Conservation (phyloP, 1,140 invertebrate species). For the Plutomurus gul region DNA sequence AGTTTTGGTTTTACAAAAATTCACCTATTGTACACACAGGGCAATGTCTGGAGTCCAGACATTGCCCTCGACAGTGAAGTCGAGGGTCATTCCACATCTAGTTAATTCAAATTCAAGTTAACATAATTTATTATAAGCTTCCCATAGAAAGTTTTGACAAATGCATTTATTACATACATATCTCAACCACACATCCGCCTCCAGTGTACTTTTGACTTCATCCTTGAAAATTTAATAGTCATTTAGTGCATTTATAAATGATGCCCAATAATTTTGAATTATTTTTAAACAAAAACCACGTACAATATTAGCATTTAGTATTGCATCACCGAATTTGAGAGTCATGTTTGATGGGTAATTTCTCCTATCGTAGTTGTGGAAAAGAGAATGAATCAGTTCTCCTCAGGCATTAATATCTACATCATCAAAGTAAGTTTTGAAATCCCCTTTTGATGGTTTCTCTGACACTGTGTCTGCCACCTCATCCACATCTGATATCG, state of each 20-base stretch:
- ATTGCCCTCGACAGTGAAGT: neutral
- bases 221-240: neutral
- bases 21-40: conserved; percentile 40
- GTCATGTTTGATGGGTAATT: conserved; percentile 38
- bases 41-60: conserved; percentile 24
- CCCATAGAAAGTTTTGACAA: no score
- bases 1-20: no score
- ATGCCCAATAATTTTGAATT: neutral
- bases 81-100: conserved; percentile 30
- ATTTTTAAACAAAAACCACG: neutral
- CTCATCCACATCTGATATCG: no score
- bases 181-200: neutral
- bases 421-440: no score
- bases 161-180: neutral
- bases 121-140: neutral
- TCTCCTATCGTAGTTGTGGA: conserved; percentile 27
- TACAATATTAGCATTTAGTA: conserved; percentile 37
- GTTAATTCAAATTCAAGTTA: neutral
- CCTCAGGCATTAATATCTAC: neutral
- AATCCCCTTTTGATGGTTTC: no score
- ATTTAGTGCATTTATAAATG: neutral
- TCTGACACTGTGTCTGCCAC: no score
- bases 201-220: neutral
- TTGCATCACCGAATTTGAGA: conserved; percentile 19
- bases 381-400: conserved; percentile 47